These are phyloP conservation scores for Selenia dentaria DNA, from an alignment of 2,888 invertebrate genomes.

Conservation along the genomic window DNA sequence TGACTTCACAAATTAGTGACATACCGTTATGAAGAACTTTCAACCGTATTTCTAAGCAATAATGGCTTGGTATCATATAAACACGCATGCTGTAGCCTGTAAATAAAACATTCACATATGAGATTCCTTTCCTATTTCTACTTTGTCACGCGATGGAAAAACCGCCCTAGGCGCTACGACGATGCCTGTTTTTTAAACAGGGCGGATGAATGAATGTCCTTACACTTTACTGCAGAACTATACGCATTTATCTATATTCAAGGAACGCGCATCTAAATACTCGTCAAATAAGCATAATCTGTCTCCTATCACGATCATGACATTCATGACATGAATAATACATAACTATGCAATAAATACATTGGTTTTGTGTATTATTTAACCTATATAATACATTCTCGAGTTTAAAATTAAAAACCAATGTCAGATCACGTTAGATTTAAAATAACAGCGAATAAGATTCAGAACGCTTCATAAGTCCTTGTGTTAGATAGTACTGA, in stretches of 20 bases:
- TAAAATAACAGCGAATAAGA: conserved; percentile 25
- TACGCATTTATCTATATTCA: conserved; percentile 8
- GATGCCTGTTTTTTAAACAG: conserved; percentile 23
- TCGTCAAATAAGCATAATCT: conserved; percentile 7
- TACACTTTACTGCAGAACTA: conserved; percentile 21
- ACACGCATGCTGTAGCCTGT: conserved; percentile 13
- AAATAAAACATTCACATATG: conserved; percentile 25
- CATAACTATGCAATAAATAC: conserved; percentile 8
- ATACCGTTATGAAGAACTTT: background rate
- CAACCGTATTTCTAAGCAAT: background rate
- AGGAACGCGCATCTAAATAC: background rate
- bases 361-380: background rate
- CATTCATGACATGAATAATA: conserved; percentile 5
- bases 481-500: conserved; percentile 31
- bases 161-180: conserved; percentile 32
- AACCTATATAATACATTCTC: too few species aligned
- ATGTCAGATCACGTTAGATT: too few species aligned
- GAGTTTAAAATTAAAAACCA: too few species aligned
- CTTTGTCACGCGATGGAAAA: conserved; percentile 44
- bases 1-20: too few species aligned
- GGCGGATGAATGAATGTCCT: conserved; percentile 31
- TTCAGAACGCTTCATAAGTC: conserved; percentile 37
- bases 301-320: too few species aligned
- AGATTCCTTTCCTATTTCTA: conserved; percentile 29
- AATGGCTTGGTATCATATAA: background rate